These are phyloP conservation scores for Psophia crepitans DNA, from an alignment of 2,113 vertebrate species.

Conservation along the genomic window DNA sequence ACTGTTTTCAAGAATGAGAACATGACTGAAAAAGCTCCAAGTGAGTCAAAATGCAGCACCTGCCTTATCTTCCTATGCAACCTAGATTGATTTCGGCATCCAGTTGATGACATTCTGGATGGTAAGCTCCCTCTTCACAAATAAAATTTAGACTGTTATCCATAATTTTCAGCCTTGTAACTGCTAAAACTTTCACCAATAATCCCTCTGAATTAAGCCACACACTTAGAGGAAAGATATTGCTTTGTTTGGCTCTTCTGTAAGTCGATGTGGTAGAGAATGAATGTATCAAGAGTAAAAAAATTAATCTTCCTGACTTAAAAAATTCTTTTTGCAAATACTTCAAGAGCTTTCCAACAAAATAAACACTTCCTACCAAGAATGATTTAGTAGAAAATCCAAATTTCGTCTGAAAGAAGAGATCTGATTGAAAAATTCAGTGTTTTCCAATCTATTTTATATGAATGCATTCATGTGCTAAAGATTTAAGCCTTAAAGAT, in stretches of 20 bases:
- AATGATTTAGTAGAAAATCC: background rate
- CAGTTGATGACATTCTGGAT: background rate
- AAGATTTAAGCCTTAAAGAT: background rate
- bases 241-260: background rate
- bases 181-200: background rate
- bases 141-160: background rate
- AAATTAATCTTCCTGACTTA: background rate
- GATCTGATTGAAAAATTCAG: background rate
- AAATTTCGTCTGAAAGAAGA: background rate
- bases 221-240: background rate
- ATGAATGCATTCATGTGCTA: background rate
- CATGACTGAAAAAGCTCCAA: background rate
- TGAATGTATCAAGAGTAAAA: background rate
- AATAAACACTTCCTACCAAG: background rate
- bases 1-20: background rate
- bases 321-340: background rate
- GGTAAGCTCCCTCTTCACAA: background rate
- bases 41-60: background rate
- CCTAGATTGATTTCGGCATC: background rate
- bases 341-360: background rate
- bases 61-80: background rate
- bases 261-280: background rate
- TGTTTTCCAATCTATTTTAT: background rate
- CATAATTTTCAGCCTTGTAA: background rate
- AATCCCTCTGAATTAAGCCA: background rate